Evolutionary conservation across 2,888 invertebrate species (phyloP), one percentile per base, ranked within the genome.

Genomic region (Drosophila peninsularis): DNA sequence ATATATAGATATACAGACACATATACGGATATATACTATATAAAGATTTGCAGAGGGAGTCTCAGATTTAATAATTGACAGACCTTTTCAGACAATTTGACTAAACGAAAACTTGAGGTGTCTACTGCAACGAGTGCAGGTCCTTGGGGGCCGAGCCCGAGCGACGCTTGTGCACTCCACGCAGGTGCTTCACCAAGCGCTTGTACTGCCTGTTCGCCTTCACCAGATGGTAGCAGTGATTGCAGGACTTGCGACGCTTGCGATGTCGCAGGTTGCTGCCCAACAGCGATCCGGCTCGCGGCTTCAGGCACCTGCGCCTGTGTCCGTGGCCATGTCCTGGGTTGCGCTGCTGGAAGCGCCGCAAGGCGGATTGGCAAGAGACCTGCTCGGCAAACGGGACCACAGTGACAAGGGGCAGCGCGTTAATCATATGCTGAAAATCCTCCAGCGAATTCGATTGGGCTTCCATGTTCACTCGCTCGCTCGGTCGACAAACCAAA

Each of bases 321-420:
- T 13, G 27, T 37, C 27, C 13, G 6, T 1, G 21, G n/a, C 21
- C 32, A 9, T 9, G 21, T 6, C 49, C 19, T 1, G 3, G 3
- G 2, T 5, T 17, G 17, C 62, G 47, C 24, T 49, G 61, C 34
- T 61, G 41, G 30, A 34, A 49, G 24, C 62, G 62, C n/a, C 10
- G 0, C 24, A 47, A 4, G 19, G 34, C 47, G 11, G 34, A 9
- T 1, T 27, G 14, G 0, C 1, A 17, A 1, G 3, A 1, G 3
- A 0, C 0, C 37, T 21, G n/a, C 1, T 5, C 0, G 1, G 10
- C 21, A 10, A 2, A 5, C 3, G n/a, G 11, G 4, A n/a, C 6
- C 5, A 0, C 11, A n/a, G 11, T 2, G 17, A 14, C 13, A 11
- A 1, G 10, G 2, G 19, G 34, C 63, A 62, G 17, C 0, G 34